A percentile compares a stretch with the other conserved stretches of the same genome.
phyloP scores from a whole-genome alignment of 2,888 invertebrate species.

The Matsumyia berberina region DNA sequence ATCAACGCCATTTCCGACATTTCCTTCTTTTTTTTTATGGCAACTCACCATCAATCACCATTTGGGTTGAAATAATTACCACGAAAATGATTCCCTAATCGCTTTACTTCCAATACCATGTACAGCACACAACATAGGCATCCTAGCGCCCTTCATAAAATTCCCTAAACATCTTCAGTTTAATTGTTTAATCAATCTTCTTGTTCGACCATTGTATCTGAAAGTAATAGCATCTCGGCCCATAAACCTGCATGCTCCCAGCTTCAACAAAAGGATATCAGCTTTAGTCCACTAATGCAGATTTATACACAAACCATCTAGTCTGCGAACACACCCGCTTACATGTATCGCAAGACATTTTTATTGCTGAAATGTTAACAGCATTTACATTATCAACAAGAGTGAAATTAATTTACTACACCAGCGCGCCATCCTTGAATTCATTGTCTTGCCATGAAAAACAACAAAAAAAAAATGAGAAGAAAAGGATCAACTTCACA shows the following conservation, averaged over 20 bases:
- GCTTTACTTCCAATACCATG: neutral
- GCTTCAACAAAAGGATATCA: conserved; percentile 15
- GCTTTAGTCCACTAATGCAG: conserved; percentile 24
- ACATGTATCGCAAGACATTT: conserved; percentile 34
- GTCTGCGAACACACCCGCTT: conserved; percentile 2
- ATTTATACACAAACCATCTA: conserved; percentile 15
- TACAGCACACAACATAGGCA: too few species aligned
- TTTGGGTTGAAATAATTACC: conserved; percentile 12
- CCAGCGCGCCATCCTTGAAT: conserved; percentile 4
- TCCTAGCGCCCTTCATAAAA: conserved; percentile 22
- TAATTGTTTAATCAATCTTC: conserved; percentile 57
- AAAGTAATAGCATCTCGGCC: conserved; percentile 32
- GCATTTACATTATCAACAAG: conserved; percentile 58
- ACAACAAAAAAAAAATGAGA: neutral
- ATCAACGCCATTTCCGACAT: too few species aligned
- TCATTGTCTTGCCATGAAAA: conserved; percentile 26
- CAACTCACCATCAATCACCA: too few species aligned
- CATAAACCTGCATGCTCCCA: conserved; percentile 41
- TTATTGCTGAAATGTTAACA: conserved; percentile 58
- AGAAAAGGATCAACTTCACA: conserved; percentile 12
- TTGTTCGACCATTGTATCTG: conserved; percentile 20
- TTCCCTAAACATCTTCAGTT: conserved; percentile 30
- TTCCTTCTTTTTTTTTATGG: too few species aligned
- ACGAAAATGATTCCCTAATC: conserved; percentile 11
- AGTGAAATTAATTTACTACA: conserved; percentile 54